A percentile compares a stretch with the other conserved stretches of the same genome.
phyloP scores from a whole-genome alignment of 2,888 invertebrate genomes.

The Choristoneura rosaceana region DNA sequence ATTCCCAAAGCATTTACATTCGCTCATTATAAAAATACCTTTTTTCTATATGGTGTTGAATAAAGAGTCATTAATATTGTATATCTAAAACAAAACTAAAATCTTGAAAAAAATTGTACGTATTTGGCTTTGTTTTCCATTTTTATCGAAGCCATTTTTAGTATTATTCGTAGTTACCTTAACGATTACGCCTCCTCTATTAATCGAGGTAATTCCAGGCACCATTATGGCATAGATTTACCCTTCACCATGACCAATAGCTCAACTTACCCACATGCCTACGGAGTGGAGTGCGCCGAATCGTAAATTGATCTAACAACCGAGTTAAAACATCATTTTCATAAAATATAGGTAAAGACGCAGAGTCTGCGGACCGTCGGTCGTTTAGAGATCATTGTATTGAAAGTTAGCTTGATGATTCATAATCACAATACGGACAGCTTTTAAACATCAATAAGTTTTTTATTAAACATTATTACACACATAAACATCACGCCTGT shows the following conservation, averaged over 20 bases:
- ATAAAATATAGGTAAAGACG: not conserved
- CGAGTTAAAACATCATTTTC: constrained; percentile 26
- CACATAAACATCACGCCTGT: too few relatives aligned
- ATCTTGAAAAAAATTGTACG: too few relatives aligned
- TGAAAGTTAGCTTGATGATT: too few relatives aligned
- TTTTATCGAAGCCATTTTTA: not conserved
- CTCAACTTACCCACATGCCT: constrained; percentile 54
- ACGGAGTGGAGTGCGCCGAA: constrained; percentile 60
- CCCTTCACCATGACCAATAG: constrained; percentile 24
- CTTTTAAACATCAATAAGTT: too few relatives aligned
- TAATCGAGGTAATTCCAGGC: constrained; percentile 2
- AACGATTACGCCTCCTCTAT: not conserved
- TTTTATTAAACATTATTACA: too few relatives aligned
- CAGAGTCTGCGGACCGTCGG: too few relatives aligned
- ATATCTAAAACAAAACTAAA: not conserved
- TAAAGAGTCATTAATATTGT: too few relatives aligned
- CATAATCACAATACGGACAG: too few relatives aligned
- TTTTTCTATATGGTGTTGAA: too few relatives aligned
- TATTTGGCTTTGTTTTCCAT: not conserved
- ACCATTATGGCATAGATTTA: not conserved
- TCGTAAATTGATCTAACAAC: constrained; percentile 65
- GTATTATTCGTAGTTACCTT: not conserved
- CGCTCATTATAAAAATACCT: too few relatives aligned
- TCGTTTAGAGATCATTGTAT: too few relatives aligned
- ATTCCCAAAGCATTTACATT: too few relatives aligned